Base-by-base conservation (phyloP, 1,140 invertebrate genomes). In the Vanessa atalanta region DNA sequence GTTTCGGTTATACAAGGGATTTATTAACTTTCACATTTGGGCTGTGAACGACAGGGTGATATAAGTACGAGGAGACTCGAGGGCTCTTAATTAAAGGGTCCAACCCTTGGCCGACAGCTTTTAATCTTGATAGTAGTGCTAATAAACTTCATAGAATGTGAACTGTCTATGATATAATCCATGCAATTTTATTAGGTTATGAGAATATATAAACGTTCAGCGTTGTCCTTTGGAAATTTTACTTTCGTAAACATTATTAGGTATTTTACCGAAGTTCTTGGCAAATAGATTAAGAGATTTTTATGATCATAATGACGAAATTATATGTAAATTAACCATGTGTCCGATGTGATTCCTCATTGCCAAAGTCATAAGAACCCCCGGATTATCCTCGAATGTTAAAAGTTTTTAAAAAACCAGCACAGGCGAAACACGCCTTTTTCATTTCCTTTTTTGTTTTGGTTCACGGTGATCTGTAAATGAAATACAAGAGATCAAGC, bases 11-110 rank as follows among this genome's bases (percentile, higher is more conserved):
- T 37, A n/a, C 65, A 67, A 67, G 26, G 26, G 72, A 64, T 50
- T 63, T 47, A 75, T 74, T 65, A 71, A 78, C 57, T 75, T 67
- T 67, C 43, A 70, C 50, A 75, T 75, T 77, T 66, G 67, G 69
- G 63, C 66, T 77, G 72, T 61, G 65, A 77, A 71, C 78, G 75
- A 75, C 72, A 77, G 55, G 66, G 79, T 70, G 75, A 78, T 70
- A 80, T 79, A 86, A 86, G 83, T 84, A 78, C 80, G 66, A 65
- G 65, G 70, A 79, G 73, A 81, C 78, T 83, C 79, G 77, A 83
- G 83, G 77, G 78, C 77, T 78, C 80, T 86, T 86, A 86, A 86
- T 84, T 86, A 83, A 83, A 81, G 76, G 77, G 50, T 75, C 76
- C 77, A 68, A 70, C 80, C 80, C 73, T 69, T 64, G 68, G 70